Evolutionary conservation across 1,140 invertebrate genomes (phyloP), one percentile per base, ranked within the genome.

Genomic region (Dolichoris vasculosae): DNA sequence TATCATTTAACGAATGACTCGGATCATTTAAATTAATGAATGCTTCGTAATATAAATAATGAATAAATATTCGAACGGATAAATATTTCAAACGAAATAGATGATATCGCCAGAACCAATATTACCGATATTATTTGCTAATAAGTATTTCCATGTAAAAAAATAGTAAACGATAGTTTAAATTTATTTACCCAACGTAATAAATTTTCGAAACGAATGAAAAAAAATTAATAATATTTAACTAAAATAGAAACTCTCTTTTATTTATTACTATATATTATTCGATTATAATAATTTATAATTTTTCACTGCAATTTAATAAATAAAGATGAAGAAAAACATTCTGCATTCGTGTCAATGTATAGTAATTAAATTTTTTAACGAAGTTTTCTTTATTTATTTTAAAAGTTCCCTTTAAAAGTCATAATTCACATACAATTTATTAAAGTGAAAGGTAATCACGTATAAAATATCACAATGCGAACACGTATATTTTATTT

Each of bases 371-470:
- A 59, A 59, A 1, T 26, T 26, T 59, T 59, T 59, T 2, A 67
- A 67, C 11, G 7, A 35, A 17, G 32, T 13, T 13, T 35, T 32
- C 30, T 15, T 2, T 67, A 35, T 32, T 32, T 35, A 67, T 35
- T 67, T 67, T 67, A 3, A 67, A 67, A 67, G 13, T 32, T 67
- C 15, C 1, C 64, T 26, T 73, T 23, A n/a, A 73, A 73, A 7
- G 38, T 26, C 38, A 43, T 73, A 73, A 73, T 73, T 73, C 38
- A 20, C 51, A 43, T 51, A 48, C 43, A 48, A 32, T 76, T 76
- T 48, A 30, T 76, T 48, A 32, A 76, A 76, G 73, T 78, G 51
- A 78, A 78, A 78, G 76, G 76, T 59, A 32, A 76, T 76, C 73
- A 73, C 43, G 17, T 26, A 40, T 73, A 67, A 35, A 67, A 67